Conservation (phyloP, 2,888 invertebrate genomes). For the Drosophila kanekoi region DNA sequence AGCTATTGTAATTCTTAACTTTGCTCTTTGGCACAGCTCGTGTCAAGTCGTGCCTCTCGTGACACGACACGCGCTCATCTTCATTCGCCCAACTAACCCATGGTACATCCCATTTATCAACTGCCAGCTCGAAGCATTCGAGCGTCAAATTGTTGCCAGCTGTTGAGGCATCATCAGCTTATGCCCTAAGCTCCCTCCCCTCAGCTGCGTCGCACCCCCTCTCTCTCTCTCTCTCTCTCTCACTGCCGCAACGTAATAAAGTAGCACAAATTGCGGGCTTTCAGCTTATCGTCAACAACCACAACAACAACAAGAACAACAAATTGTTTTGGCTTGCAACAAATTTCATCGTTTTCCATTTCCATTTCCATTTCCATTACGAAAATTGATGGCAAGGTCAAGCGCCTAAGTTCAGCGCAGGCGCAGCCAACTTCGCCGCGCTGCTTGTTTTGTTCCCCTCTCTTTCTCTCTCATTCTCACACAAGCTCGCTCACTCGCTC, state of each 20-base stretch:
- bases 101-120: conserved; percentile 17
- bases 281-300: conserved; percentile 63
- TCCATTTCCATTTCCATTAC: conserved; percentile 59
- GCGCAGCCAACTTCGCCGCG: conserved; percentile 53
- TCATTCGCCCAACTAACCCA: no score
- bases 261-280: conserved; percentile 71
- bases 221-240: not conserved
- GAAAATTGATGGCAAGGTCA: conserved; percentile 81
- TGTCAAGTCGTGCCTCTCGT: not conserved
- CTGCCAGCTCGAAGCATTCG: conserved; percentile 50
- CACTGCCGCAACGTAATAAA: conserved; percentile 50
- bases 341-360: conserved; percentile 56
- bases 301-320: conserved; percentile 8
- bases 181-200: conserved; percentile 6
- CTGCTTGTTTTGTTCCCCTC: conserved; percentile 2
- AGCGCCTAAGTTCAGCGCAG: conserved; percentile 70
- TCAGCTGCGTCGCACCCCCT: not conserved
- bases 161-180: conserved; percentile 18
- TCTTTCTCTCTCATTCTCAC: conserved; percentile 4
- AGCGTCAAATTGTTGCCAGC: conserved; percentile 75
- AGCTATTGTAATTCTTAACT: no score
- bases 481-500: conserved; percentile 3
- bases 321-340: conserved; percentile 27
- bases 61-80: not conserved
- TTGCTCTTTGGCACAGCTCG: no score